Conservation (phyloP, 1,140 invertebrate genomes). For the Caenorhabditis brenneri region DNA sequence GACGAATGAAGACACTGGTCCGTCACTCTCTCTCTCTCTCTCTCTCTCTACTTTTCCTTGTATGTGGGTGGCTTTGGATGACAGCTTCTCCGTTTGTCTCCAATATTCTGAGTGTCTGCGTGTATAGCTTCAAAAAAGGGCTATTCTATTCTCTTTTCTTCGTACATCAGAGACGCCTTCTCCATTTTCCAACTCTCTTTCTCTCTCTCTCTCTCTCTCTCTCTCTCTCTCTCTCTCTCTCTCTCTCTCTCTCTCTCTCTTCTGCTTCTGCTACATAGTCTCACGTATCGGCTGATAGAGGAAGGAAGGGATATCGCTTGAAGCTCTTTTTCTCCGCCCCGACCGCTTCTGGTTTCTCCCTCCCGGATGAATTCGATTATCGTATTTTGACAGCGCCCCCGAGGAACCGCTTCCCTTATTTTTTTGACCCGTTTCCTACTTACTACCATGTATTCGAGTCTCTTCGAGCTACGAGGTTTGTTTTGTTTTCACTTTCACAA, state of each 20-base stretch:
- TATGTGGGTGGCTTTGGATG: slow-evolving; percentile 37
- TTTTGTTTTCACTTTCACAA: background rate
- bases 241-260: background rate
- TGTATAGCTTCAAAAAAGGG: background rate
- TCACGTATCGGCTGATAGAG: slow-evolving; percentile 21
- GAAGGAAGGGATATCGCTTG: slow-evolving; percentile 21
- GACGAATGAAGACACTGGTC: slow-evolving; percentile 41
- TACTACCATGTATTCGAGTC: slow-evolving; percentile 28
- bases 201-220: too few species aligned
- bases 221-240: slow-evolving; percentile 3
- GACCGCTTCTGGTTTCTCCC: slow-evolving; percentile 39
- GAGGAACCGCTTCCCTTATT: background rate
- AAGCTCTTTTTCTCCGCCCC: background rate
- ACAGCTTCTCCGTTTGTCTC: slow-evolving; percentile 13
- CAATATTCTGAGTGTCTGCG: background rate
- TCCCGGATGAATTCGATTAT: slow-evolving; percentile 33
- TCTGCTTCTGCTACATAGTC: background rate
- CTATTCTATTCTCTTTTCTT: background rate
- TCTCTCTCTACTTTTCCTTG: slow-evolving; percentile 25
- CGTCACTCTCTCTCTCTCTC: slow-evolving; percentile 1
- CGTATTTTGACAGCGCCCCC: slow-evolving; percentile 28
- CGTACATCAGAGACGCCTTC: background rate
- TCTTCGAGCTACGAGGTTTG: slow-evolving; percentile 28
- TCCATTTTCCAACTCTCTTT: slow-evolving; percentile 1
- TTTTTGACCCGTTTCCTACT: slow-evolving; percentile 3